Conservation (phyloP, 2,797 vertebrate genomes). For the Arrhamphus sclerolepis region DNA sequence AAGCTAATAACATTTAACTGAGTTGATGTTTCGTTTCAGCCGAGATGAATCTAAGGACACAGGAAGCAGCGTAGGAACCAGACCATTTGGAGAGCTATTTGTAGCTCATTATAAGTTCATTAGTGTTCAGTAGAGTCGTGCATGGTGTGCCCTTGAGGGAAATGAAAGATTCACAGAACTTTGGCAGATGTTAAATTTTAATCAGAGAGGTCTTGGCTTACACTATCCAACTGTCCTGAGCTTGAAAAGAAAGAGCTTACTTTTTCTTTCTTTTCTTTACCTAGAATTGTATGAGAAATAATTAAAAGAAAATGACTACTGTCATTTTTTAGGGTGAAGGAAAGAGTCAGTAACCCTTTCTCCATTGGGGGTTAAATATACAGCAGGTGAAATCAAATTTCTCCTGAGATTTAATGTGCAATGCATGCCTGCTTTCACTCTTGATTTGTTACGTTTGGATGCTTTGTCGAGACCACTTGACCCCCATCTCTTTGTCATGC, state of each 20-base stretch:
- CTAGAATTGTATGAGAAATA: too few relatives aligned
- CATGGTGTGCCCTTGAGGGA: slow-evolving; percentile 57
- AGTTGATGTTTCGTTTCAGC: slow-evolving; percentile 23
- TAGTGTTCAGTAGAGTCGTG: slow-evolving; percentile 61
- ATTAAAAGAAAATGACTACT: too few relatives aligned
- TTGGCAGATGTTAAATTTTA: slow-evolving; percentile 74
- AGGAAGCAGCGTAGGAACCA: slow-evolving; percentile 55
- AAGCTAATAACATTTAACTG: slow-evolving; percentile 31
- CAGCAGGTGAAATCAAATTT: too few relatives aligned
- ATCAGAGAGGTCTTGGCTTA: slow-evolving; percentile 65
- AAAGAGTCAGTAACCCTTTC: too few relatives aligned
- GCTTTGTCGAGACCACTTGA: too few relatives aligned
- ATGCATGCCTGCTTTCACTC: too few relatives aligned
- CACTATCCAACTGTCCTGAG: slow-evolving; percentile 10
- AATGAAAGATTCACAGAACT: slow-evolving; percentile 76
- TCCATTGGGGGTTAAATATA: too few relatives aligned
- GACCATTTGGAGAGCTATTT: slow-evolving; percentile 70
- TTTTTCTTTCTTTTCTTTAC: not conserved
- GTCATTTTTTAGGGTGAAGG: too few relatives aligned
- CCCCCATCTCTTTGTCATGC: too few relatives aligned
- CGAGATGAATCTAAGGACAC: slow-evolving; percentile 58
- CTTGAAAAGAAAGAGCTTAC: slow-evolving; percentile 8
- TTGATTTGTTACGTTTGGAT: too few relatives aligned
- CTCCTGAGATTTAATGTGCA: too few relatives aligned
- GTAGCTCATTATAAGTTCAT: slow-evolving; percentile 75